Conservation (phyloP, 2,888 invertebrate genomes). For the Elegia similella region DNA sequence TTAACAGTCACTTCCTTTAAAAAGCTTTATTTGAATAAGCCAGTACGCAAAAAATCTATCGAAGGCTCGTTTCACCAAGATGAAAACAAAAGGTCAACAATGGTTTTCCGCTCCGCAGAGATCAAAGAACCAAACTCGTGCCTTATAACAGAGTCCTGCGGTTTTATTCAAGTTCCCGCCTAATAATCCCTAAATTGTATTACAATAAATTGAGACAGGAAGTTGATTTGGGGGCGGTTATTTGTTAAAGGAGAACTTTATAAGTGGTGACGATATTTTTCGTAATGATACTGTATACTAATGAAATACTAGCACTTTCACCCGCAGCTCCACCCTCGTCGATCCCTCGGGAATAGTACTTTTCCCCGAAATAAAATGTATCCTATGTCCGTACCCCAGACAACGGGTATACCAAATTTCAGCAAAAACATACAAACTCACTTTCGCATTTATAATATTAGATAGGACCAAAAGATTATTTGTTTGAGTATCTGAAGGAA, state of each 20-base stretch:
- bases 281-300: not conserved
- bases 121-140: not conserved
- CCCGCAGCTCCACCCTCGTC: no score
- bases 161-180: not conserved
- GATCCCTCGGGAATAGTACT: no score
- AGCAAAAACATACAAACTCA: no score
- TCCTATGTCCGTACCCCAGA: no score
- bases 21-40: not conserved
- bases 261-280: no score
- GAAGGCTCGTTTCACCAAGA: not conserved
- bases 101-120: not conserved
- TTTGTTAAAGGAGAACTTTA: no score
- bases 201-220: not conserved
- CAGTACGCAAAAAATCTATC: not conserved
- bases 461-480: no score
- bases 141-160: not conserved
- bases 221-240: not conserved
- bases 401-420: no score
- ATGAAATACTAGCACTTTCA: no score
- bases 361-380: no score
- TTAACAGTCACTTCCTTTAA: not conserved
- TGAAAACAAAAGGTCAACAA: constrained; percentile 1
- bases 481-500: no score
- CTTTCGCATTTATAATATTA: no score
- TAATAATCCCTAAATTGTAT: not conserved